phyloP scores from a whole-genome alignment of 2,888 invertebrate species.

The Lycophotia porphyrea region DNA sequence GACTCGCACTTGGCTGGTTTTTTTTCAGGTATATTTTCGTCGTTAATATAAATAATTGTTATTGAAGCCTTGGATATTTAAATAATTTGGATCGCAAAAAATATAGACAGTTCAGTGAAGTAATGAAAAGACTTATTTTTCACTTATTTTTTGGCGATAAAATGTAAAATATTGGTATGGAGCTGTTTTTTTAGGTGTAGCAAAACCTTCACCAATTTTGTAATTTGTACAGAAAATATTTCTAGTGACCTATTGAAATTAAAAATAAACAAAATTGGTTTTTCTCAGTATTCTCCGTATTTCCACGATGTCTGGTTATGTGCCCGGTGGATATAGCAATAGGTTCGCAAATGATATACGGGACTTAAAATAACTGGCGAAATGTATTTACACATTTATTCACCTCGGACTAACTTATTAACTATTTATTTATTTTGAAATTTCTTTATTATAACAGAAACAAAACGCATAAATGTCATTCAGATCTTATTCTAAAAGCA shows the following conservation, averaged over 20 bases:
- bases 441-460: too few species aligned
- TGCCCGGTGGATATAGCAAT: background rate
- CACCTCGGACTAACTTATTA: background rate
- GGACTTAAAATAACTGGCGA: background rate
- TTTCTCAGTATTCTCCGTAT: too few species aligned
- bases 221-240: background rate
- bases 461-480: too few species aligned
- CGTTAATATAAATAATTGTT: conserved; percentile 41
- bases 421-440: too few species aligned
- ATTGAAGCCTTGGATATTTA: conserved; percentile 39
- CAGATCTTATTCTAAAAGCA: too few species aligned
- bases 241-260: background rate
- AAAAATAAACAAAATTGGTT: background rate
- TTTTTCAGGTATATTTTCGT: conserved; percentile 15
- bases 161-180: conserved; percentile 3
- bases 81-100: conserved; percentile 38
- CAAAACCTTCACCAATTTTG: background rate
- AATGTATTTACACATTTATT: background rate
- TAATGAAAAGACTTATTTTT: conserved; percentile 38
- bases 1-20: too few species aligned
- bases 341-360: background rate
- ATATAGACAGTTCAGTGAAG: conserved; percentile 11
- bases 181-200: background rate
- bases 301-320: too few species aligned
- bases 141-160: conserved; percentile 15